A percentile compares a stretch with the other conserved stretches of the same genome.
Conservation (phyloP, 2,888 invertebrate species). For the Drosophila longiperda region DNA sequence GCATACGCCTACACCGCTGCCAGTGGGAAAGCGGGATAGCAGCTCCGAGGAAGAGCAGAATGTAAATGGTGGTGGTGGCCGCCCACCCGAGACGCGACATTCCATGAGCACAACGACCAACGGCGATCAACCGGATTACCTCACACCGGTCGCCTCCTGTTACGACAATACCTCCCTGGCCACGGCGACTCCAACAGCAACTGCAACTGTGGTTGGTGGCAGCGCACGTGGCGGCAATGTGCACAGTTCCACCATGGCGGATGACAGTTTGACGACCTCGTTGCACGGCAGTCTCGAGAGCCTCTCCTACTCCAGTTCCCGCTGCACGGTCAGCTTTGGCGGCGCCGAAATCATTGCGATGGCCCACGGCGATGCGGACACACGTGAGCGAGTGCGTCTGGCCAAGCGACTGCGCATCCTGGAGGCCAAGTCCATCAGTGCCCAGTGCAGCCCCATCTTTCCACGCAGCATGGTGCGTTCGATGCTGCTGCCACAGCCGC, state of each 20-base stretch:
- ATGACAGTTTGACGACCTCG: slow-evolving; percentile 83
- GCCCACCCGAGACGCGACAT: slow-evolving; percentile 36
- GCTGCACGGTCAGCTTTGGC: slow-evolving; percentile 84
- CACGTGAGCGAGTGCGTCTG: slow-evolving; percentile 67
- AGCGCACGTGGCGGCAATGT: slow-evolving; percentile 36
- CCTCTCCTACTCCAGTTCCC: slow-evolving; percentile 84
- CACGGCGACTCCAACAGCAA: slow-evolving; percentile 46
- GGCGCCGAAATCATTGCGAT: slow-evolving; percentile 78
- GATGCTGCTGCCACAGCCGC: slow-evolving; percentile 53
- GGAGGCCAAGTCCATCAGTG: slow-evolving; percentile 85
- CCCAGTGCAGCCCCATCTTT: slow-evolving; percentile 84
- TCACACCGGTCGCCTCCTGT: slow-evolving; percentile 73
- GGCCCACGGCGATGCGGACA: slow-evolving; percentile 69
- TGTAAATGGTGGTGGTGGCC: neutral
- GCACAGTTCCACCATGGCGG: slow-evolving; percentile 84
- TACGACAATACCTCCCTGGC: slow-evolving; percentile 77
- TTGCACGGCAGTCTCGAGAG: slow-evolving; percentile 83
- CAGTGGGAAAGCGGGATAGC: slow-evolving; percentile 18
- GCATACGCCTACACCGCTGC: slow-evolving; percentile 67
- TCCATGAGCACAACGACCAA: slow-evolving; percentile 66
- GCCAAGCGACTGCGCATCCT: slow-evolving; percentile 83
- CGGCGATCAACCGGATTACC: slow-evolving; percentile 52
- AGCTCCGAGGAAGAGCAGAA: slow-evolving; percentile 43
- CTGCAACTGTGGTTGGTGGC: slow-evolving; percentile 62
- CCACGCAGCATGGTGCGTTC: slow-evolving; percentile 74